Conservation (phyloP, 2,888 invertebrate species). For the Ormyrus labotus region DNA sequence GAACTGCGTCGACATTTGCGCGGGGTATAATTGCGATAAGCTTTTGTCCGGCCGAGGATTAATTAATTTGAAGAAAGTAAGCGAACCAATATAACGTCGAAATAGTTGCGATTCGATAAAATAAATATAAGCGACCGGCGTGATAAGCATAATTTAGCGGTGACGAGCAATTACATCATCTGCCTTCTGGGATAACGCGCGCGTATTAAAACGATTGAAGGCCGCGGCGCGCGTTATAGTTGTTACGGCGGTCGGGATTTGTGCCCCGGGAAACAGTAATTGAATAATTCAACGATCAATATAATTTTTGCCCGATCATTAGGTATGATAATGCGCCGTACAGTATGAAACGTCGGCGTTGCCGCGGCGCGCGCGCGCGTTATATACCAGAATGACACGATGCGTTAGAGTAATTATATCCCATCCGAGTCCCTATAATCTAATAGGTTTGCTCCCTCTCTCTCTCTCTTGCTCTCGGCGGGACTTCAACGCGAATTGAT, state of each 20-base stretch:
- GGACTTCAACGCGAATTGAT: slow-evolving; percentile 38
- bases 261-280: slow-evolving; percentile 33
- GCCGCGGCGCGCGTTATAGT: background rate
- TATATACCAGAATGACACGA: slow-evolving; percentile 6
- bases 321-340: slow-evolving; percentile 24
- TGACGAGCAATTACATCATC: background rate
- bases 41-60: too few relatives aligned
- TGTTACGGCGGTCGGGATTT: background rate
- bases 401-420: slow-evolving; percentile 39
- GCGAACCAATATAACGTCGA: too few relatives aligned
- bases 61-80: too few relatives aligned
- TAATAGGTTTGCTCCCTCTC: slow-evolving; percentile 22
- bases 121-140: background rate
- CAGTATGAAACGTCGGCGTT: slow-evolving; percentile 5
- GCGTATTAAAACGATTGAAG: background rate
- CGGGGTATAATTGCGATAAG: background rate
- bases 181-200: background rate
- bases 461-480: background rate
- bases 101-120: background rate
- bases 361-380: background rate
- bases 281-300: slow-evolving; percentile 51
- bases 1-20: background rate
- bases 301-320: slow-evolving; percentile 42
- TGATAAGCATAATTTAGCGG: slow-evolving; percentile 1
- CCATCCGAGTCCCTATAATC: slow-evolving; percentile 32